Evolutionary conservation across 2,888 invertebrate species (phyloP), one percentile per base, ranked within the genome.

Genomic region (Drosophila meridiana): DNA sequence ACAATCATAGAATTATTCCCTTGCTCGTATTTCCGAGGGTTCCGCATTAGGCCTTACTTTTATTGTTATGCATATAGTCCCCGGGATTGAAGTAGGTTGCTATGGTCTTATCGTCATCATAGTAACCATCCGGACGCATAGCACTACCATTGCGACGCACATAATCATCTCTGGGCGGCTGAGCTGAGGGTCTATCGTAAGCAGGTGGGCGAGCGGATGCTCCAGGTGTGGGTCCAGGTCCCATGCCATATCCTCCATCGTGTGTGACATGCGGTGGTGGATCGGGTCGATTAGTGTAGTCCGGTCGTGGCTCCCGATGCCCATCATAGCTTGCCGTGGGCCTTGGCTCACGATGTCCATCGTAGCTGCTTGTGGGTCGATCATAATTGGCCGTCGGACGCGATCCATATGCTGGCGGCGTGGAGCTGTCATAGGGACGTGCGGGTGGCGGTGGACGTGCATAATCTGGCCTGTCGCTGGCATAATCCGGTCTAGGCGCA

Each of bases 31-130:
- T 8, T 26, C 14, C 48, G 20, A 28, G 11, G 20, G 26, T 6
- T 8, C 32, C 36, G 9, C 20, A 20, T 20, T 20, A 20, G 20
- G 20, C 20, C 20, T 20, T 78, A 93, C 93, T 90, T 78, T 91
- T 92, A 65, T 87, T 79, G 64, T 84, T 91, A 13, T 89, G 80
- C 69, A 89, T 79, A 6, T 93, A 93, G 48, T 93, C 93, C 43
- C 92, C 92, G 2, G 93, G 93, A 90, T 93, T 93, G 60, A 93
- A 93, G 68, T 90, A 93, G 1, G 93, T 93, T 42, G 92, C 90
- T 53, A 93, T 93, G 8, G 91, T 89, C 69, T 93, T 92, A 57
- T 93, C 93, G 50, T 92, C 91, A 47, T 89, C 88, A 64, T 91
- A 90, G 57, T 90, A 89, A 4, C 86, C 84, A 71, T 89, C 85